Conservation (phyloP, 37 sponge, comb jelly and placozoan species). For the Ianthella basta region DNA sequence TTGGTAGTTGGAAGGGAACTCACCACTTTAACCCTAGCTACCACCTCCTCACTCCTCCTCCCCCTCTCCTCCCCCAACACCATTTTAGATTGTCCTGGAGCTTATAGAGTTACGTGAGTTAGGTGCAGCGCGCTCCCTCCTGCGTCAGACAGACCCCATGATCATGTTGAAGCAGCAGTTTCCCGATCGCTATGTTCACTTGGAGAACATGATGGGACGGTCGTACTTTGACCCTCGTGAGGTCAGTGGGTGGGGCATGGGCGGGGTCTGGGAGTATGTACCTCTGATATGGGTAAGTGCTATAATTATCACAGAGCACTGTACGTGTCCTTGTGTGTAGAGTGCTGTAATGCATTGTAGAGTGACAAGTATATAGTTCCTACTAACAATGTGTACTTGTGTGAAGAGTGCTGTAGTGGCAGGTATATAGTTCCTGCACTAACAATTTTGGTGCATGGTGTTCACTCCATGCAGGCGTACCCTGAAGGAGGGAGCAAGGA, state of each 20-base stretch:
- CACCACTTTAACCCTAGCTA: too few species aligned
- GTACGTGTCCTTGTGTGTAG: conserved; percentile 22
- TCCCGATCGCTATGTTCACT: conserved; percentile 91
- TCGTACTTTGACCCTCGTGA: conserved; percentile 98
- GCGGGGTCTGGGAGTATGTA: not conserved
- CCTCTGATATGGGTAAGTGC: not conserved
- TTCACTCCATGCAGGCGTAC: conserved; percentile 68
- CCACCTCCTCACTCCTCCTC: too few species aligned
- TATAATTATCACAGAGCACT: too few species aligned
- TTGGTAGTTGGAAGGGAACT: too few species aligned
- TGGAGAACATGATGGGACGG: conserved; percentile 92
- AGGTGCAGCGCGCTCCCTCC: conserved; percentile 94
- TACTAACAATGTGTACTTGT: too few species aligned
- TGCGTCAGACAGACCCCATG: conserved; percentile 98
- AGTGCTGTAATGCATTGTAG: too few species aligned
- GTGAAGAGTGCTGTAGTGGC: too few species aligned
- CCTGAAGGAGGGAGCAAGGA: conserved; percentile 98
- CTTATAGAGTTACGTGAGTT: conserved; percentile 97
- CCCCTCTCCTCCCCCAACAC: not conserved
- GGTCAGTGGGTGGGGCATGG: conserved; percentile 42
- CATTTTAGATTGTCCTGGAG: conserved; percentile 88
- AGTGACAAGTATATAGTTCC: not conserved
- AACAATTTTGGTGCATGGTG: conserved; percentile 34
- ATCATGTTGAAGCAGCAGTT: conserved; percentile 91
- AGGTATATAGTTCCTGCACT: conserved; percentile 40